A percentile compares a stretch with the other conserved stretches of the same genome.
Evolutionary conservation across 2,113 vertebrate species (phyloP).

Genomic region (Plotosus lineatus): DNA sequence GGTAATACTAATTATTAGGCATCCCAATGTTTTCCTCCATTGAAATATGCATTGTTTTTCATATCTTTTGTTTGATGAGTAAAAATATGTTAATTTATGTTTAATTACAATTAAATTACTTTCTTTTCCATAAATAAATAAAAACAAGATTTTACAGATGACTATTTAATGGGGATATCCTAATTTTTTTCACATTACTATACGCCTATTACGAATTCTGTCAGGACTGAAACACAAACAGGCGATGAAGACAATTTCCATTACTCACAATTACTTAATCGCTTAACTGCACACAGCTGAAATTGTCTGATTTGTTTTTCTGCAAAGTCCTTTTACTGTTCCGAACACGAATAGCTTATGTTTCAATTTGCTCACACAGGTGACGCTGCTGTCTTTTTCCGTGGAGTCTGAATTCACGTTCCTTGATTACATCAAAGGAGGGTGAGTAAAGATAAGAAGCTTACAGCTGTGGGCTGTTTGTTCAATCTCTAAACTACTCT

Average conservation of each 20-base stretch:
- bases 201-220: not conserved
- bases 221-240: slow-evolving; percentile 9
- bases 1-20: too few relatives aligned
- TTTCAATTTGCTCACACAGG: slow-evolving; percentile 68
- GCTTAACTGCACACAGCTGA: not conserved
- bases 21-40: too few relatives aligned
- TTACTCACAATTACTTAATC: not conserved
- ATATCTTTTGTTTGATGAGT: too few relatives aligned
- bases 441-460: slow-evolving; percentile 73
- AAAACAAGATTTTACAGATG: too few relatives aligned
- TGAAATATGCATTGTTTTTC: too few relatives aligned
- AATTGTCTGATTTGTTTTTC: not conserved
- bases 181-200: too few relatives aligned
- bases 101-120: too few relatives aligned
- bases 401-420: slow-evolving; percentile 92
- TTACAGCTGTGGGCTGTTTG: slow-evolving; percentile 24
- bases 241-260: not conserved
- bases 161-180: too few relatives aligned
- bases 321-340: slow-evolving; percentile 2
- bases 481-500: not conserved
- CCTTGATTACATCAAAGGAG: slow-evolving; percentile 95
- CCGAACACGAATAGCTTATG: slow-evolving; percentile 16
- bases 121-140: too few relatives aligned
- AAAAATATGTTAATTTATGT: too few relatives aligned
- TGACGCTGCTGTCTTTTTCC: slow-evolving; percentile 88